Evolutionary conservation across 2,888 invertebrate genomes (phyloP).

Genomic region (Drosophila nr. perissopoda): DNA sequence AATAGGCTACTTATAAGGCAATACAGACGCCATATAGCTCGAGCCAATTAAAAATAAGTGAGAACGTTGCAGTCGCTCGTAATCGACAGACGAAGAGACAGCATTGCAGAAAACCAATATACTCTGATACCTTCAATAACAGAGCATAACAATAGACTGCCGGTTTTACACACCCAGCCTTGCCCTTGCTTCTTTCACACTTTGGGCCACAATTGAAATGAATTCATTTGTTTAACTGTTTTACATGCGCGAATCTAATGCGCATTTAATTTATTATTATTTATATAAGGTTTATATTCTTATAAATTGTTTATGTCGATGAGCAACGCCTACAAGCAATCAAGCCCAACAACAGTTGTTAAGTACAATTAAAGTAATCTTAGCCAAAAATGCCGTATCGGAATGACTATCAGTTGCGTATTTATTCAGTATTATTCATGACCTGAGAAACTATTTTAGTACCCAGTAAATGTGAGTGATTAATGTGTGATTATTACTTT

Average conservation of each 20-base stretch:
- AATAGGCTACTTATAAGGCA: constrained; percentile 3
- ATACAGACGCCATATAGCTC: constrained; percentile 2
- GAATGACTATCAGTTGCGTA: not conserved
- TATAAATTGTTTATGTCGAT: not conserved
- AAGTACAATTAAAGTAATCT: not conserved
- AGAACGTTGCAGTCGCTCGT: not conserved
- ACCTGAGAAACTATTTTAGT: not conserved
- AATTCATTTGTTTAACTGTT: constrained; percentile 7
- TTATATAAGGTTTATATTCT: constrained; percentile 1
- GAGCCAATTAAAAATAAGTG: not conserved
- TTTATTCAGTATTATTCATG: not conserved
- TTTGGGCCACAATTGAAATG: constrained; percentile 6
- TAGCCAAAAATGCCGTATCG: not conserved
- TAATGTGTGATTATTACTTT: not conserved
- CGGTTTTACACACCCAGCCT: not conserved
- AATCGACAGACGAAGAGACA: no score
- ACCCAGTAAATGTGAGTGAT: not conserved
- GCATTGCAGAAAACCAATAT: not conserved
- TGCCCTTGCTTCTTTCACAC: constrained; percentile 14
- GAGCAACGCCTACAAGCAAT: constrained; percentile 18
- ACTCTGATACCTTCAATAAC: not conserved
- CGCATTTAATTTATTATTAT: constrained; percentile 14
- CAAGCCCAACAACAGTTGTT: constrained; percentile 14
- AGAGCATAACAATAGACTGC: not conserved
- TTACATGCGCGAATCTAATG: not conserved